Percentiles rank a stretch among this genome's conserved stretches.
phyloP scores from a whole-genome alignment of 1,140 invertebrate species.

The Cylas formicarius region DNA sequence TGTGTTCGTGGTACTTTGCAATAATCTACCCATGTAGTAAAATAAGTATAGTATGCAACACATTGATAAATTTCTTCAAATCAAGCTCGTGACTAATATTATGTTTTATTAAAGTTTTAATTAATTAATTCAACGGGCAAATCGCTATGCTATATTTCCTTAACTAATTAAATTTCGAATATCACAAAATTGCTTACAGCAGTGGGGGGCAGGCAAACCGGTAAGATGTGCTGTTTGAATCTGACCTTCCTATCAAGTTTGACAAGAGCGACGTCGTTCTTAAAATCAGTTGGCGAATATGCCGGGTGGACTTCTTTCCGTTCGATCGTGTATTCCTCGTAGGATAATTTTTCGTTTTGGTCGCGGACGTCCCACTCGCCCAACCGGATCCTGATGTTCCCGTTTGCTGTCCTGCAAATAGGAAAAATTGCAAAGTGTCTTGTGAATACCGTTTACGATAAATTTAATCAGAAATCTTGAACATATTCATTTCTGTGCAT shows the following conservation, averaged over 20 bases:
- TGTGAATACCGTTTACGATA: no score
- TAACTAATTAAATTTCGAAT: slow-evolving; percentile 2
- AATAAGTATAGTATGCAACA: no score
- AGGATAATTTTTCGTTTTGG: slow-evolving; percentile 68
- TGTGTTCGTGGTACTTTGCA: no score
- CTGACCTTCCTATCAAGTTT: slow-evolving; percentile 69
- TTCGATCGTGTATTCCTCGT: slow-evolving; percentile 84
- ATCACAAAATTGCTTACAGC: slow-evolving; percentile 28
- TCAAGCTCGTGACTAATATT: no score
- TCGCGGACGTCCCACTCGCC: slow-evolving; percentile 89
- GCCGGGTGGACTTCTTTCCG: slow-evolving; percentile 83
- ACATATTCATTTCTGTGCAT: no score
- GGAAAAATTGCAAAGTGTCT: no score
- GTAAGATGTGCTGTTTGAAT: slow-evolving; percentile 84
- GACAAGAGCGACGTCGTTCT: slow-evolving; percentile 82
- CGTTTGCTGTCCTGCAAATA: slow-evolving; percentile 63
- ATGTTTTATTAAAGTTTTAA: no score
- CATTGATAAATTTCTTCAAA: no score
- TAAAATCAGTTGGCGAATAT: slow-evolving; percentile 81
- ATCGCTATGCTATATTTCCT: no score
- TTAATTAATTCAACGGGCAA: no score
- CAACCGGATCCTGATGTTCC: slow-evolving; percentile 75
- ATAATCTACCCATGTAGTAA: no score
- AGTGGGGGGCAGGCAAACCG: slow-evolving; percentile 58
- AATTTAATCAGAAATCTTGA: no score